Percentiles rank a stretch among this genome's conserved stretches.
These are phyloP conservation scores for Papilio aristodemus DNA, from an alignment of 1,140 invertebrate genomes.

Conservation along the genomic window DNA sequence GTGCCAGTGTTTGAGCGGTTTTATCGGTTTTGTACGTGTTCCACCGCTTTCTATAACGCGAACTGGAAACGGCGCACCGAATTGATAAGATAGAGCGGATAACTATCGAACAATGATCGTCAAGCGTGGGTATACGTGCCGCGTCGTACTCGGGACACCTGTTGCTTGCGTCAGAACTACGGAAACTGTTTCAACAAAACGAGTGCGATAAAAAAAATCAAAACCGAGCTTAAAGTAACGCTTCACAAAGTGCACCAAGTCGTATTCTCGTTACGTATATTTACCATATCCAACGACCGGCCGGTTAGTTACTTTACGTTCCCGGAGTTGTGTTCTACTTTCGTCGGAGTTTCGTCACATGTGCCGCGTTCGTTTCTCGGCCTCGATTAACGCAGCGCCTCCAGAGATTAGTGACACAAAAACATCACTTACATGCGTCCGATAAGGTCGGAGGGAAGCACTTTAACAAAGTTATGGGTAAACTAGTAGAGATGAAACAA, in stretches of 20 bases:
- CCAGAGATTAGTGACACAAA: constrained; percentile 50
- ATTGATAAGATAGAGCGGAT: constrained; percentile 39
- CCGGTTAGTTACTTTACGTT: constrained; percentile 31
- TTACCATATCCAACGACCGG: constrained; percentile 57
- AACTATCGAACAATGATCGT: constrained; percentile 13
- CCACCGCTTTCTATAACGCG: constrained; percentile 37
- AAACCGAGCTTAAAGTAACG: constrained; percentile 1
- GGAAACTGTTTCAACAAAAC: not conserved
- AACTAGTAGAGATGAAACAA: constrained; percentile 51
- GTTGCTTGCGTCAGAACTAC: constrained; percentile 9
- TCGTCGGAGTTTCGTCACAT: constrained; percentile 51
- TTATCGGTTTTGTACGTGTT: constrained; percentile 27
- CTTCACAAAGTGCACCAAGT: constrained; percentile 21
- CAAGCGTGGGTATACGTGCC: constrained; percentile 15
- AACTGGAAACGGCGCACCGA: constrained; percentile 29
- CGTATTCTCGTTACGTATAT: constrained; percentile 52
- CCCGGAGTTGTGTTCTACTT: constrained; percentile 21
- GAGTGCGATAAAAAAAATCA: constrained; percentile 32
- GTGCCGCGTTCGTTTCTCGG: constrained; percentile 33
- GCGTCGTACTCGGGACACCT: constrained; percentile 22
- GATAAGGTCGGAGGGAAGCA: constrained; percentile 42
- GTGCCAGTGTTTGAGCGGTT: constrained; percentile 21
- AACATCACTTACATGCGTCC: constrained; percentile 69
- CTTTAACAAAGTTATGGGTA: constrained; percentile 45
- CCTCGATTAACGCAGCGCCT: constrained; percentile 6